Base-by-base conservation (phyloP, 2,797 vertebrate species). In the Bradypodion ventrale region DNA sequence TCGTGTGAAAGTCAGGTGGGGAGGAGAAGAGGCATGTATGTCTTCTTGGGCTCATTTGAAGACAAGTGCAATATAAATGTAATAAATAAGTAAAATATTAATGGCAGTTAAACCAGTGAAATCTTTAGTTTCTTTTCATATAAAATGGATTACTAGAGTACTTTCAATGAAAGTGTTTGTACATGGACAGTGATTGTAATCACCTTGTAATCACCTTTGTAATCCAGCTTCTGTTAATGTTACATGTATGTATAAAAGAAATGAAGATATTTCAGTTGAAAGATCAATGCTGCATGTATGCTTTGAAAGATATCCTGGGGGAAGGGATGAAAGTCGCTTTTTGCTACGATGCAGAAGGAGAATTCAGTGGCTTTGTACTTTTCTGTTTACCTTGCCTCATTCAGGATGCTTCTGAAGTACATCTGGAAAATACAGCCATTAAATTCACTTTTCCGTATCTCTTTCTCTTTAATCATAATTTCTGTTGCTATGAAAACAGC, bases 111-210 rank as follows among this genome's bases (percentile, higher is more conserved):
- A 84, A 87, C 76, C n/a, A 77, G 44, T 25, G 90, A 88, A 90
- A 90, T 89, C 82, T 89, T 90, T 89, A 72, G 83, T n/a, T 89
- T 88, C 89, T 79, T 19, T 92, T 88, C 68, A 87, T 92, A 70
- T 70, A 46, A 49, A 62, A 81, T 88, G 88, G 83, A 85, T 93
- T 90, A 79, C 90, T 89, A 46, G 74, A 78, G 46, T 95, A 92
- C 93, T 95, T 94, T 92, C 92, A 93, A 87, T 94, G 94, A 94
- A 94, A 94, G 94, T 87, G 59, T 89, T 80, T 93, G 84, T 82
- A 87, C 87, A 91, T 90, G 84, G 72, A 89, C 79, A 89, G 86
- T 91, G 92, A 93, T 94, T 94, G 89, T 87, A 89, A 94, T 92
- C 91, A 90, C 87, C 66, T 94, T 94, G 89, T 87, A 89, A 94